A percentile compares a stretch with the other conserved stretches of the same genome.
These are phyloP conservation scores for Dasyornis broadbenti DNA, from an alignment of 2,113 vertebrate species.

Conservation along the genomic window DNA sequence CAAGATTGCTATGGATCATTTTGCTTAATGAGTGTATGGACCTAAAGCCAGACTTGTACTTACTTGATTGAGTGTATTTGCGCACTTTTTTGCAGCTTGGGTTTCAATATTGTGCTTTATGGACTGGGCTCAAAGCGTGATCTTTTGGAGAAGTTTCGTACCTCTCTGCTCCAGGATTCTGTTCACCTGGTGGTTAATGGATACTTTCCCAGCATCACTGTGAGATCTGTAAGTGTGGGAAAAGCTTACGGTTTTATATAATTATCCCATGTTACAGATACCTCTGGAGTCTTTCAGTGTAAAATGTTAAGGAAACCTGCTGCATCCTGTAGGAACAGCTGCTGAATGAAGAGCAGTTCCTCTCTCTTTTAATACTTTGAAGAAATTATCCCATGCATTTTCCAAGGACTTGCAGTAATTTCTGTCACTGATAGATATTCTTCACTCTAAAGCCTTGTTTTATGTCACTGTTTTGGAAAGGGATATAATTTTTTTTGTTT, in stretches of 20 bases:
- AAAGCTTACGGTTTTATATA: not conserved
- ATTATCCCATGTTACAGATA: not conserved
- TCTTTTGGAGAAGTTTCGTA: slow-evolving; percentile 89
- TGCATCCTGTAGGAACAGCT: not conserved
- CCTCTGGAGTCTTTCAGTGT: not conserved
- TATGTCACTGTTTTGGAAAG: not conserved
- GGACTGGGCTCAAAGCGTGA: slow-evolving; percentile 93
- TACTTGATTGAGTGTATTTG: slow-evolving; percentile 18
- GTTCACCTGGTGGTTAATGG: slow-evolving; percentile 93
- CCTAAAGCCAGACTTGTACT: not conserved
- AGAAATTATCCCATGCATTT: not conserved
- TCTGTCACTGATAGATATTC: not conserved
- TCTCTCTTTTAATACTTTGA: not conserved
- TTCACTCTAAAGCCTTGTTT: not conserved
- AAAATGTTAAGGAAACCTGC: not conserved
- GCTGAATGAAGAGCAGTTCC: not conserved
- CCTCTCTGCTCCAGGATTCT: slow-evolving; percentile 76
- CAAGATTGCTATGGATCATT: not conserved
- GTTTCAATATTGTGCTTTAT: slow-evolving; percentile 91
- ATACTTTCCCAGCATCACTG: slow-evolving; percentile 93
- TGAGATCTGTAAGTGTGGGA: slow-evolving; percentile 85
- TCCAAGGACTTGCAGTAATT: not conserved
- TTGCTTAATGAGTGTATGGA: not conserved
- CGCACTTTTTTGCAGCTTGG: slow-evolving; percentile 74
- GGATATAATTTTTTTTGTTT: not conserved